Evolutionary conservation across 1,140 invertebrate genomes (phyloP), one percentile per base, ranked within the genome.

Genomic region (Pseudomyrmex concolor): DNA sequence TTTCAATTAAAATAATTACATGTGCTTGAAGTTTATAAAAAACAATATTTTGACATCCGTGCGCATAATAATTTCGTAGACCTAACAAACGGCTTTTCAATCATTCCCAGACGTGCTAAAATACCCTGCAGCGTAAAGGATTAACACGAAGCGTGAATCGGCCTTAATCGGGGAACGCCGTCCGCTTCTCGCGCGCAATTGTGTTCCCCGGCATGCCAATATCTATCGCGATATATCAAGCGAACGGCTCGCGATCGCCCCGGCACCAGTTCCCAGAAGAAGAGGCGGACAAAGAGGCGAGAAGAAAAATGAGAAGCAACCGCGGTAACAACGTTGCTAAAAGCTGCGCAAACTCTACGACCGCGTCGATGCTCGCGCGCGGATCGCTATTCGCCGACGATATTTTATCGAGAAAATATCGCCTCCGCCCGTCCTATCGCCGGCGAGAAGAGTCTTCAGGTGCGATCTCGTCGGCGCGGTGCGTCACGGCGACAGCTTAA

Each of bases 401-500:
- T 84, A 80, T 84, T 84, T 84, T 86, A 85, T 86, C 83, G 83
- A 74, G 78, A 19, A 86, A 84, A 85, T 85, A 85, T 80, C 80
- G 67, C 25, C 70, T 81, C 45, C 70, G 45, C 25, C 17, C 55
- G 51, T 71, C 70, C 66, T 64, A 66, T 22, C 63, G n/a, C 45
- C 13, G 45, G 17, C 43, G 57, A 19, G 57, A 51, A 2, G 34
- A 67, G 50, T 64, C 59, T 66, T 84, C 78, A 84, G 82, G 82
- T 81, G 86, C 64, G 34, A 68, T 22, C 82, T 54, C 60, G 73
- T 34, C 60, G 45, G 54, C 63, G 82, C 76, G 85, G 82, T 76
- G 84, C 74, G 73, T 88, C 85, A 88, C 62, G 64, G 62, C 54
- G 86, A 86, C 86, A 84, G 85, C 63, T 84, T 86, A 86, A 87